phyloP scores from a whole-genome alignment of 2,888 invertebrate species.

The Dryomyza anilis region DNA sequence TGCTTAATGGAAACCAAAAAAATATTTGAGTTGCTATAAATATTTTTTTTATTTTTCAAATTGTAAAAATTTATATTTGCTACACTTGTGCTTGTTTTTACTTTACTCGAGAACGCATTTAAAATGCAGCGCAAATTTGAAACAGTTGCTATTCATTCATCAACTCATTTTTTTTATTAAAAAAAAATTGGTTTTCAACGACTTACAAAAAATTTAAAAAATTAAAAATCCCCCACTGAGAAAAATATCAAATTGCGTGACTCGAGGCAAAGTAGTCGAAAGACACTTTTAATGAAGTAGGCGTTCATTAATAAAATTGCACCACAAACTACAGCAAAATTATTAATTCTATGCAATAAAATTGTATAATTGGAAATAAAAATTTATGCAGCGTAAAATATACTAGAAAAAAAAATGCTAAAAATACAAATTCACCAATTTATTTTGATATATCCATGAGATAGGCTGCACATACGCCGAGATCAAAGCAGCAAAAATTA shows the following conservation, averaged over 20 bases:
- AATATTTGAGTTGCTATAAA: too few relatives aligned
- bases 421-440: background rate
- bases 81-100: too few relatives aligned
- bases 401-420: background rate
- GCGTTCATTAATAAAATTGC: too few relatives aligned
- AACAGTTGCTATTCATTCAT: slow-evolving; percentile 40
- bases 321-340: too few relatives aligned
- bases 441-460: slow-evolving; percentile 5
- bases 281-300: slow-evolving; percentile 7
- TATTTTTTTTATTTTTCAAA: background rate
- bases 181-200: too few relatives aligned
- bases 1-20: slow-evolving; percentile 7
- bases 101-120: too few relatives aligned
- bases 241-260: slow-evolving; percentile 21
- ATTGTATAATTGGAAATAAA: too few relatives aligned
- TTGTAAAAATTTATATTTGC: too few relatives aligned
- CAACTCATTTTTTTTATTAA: too few relatives aligned
- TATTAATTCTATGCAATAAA: background rate
- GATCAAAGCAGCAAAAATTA: background rate
- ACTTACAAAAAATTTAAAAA: background rate
- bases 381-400: slow-evolving; percentile 17
- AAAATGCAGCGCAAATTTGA: background rate
- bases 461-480: slow-evolving; percentile 8
- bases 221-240: background rate
- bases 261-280: background rate